A percentile compares a stretch with the other conserved stretches of the same genome.
phyloP scores from a whole-genome alignment of 2,888 invertebrate genomes.

The Cephus pygmeus region DNA sequence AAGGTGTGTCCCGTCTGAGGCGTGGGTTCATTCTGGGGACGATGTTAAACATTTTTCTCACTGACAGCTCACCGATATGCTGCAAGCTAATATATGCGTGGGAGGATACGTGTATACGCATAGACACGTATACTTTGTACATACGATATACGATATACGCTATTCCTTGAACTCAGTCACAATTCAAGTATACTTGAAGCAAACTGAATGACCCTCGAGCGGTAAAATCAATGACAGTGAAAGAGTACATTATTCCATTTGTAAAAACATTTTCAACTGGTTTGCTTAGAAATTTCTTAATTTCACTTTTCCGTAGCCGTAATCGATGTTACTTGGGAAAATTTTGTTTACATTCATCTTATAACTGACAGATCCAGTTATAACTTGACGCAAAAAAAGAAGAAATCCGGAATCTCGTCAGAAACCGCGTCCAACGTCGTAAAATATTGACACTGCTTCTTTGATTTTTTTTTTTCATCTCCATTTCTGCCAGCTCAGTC shows the following conservation, averaged over 20 bases:
- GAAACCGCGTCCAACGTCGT: background rate
- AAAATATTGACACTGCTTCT: background rate
- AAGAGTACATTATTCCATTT: background rate
- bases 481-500: background rate
- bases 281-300: background rate
- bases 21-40: slow-evolving; percentile 51
- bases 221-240: background rate
- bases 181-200: background rate
- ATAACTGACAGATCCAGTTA: background rate
- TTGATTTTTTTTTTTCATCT: background rate
- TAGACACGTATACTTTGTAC: no score
- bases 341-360: background rate
- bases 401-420: background rate
- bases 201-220: background rate
- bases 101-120: background rate
- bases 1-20: slow-evolving; percentile 34
- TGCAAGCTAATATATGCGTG: background rate
- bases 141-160: background rate
- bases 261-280: background rate
- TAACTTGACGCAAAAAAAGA: background rate
- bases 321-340: background rate
- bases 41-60: slow-evolving; percentile 32
- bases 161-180: background rate
- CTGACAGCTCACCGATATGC: slow-evolving; percentile 3
- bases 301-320: background rate